phyloP scores from a whole-genome alignment of 2,888 invertebrate species.

The Syrista parreyssii region DNA sequence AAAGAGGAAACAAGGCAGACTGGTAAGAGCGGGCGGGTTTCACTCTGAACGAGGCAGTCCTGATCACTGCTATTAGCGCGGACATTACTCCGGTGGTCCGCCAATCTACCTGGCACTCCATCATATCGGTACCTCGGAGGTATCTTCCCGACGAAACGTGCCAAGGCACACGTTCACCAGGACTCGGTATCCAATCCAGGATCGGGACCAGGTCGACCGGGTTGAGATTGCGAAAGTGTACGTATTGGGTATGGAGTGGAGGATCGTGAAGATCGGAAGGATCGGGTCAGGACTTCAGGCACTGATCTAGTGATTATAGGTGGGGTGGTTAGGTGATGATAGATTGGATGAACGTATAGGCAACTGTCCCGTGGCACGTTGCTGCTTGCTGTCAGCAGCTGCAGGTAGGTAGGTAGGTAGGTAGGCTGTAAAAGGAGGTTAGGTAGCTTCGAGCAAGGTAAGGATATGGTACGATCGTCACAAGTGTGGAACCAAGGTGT shows the following conservation, averaged over 20 bases:
- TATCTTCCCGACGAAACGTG: not conserved
- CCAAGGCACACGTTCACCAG: not conserved
- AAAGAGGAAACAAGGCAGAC: conserved; percentile 37
- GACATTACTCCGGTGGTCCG: conserved; percentile 70
- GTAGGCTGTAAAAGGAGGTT: conserved; percentile 30
- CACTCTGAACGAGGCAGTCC: conserved; percentile 61
- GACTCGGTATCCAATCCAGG: not conserved
- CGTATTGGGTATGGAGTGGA: not conserved
- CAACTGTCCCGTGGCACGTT: conserved; percentile 54
- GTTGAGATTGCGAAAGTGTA: not conserved
- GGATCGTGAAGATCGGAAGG: not conserved
- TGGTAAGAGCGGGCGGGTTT: conserved; percentile 54
- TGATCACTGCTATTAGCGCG: conserved; percentile 72
- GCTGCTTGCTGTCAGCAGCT: conserved; percentile 49
- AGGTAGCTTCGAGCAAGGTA: conserved; percentile 27
- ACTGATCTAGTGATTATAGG: not conserved
- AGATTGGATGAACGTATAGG: conserved; percentile 47
- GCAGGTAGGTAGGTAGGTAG: conserved; percentile 42
- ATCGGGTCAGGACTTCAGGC: not conserved
- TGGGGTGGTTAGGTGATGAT: conserved; percentile 45
- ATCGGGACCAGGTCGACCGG: not conserved
- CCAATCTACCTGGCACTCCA: conserved; percentile 61
- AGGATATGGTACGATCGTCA: not conserved
- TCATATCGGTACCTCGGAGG: conserved; percentile 47
- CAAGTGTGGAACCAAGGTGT: conserved; percentile 31